Percentiles rank a stretch among this genome's conserved stretches.
Conservation (phyloP, 2,888 invertebrate genomes). For the Thera britannica region DNA sequence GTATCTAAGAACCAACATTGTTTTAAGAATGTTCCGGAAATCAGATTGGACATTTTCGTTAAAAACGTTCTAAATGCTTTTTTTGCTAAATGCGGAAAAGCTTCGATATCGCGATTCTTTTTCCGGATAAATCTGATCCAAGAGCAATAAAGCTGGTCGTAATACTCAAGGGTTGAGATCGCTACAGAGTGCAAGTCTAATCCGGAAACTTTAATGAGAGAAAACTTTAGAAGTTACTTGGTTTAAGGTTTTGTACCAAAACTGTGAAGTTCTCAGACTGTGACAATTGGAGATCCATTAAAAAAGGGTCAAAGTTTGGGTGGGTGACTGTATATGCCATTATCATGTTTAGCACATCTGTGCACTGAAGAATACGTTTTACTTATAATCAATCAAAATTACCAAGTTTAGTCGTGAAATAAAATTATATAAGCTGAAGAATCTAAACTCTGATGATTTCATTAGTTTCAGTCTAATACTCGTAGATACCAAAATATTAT, state of each 20-base stretch:
- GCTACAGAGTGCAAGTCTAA: conserved; percentile 17
- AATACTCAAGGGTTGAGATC: conserved; percentile 12
- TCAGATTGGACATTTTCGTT: neutral
- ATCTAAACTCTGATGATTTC: too few relatives aligned
- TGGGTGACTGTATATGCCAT: too few relatives aligned
- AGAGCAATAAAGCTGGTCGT: conserved; percentile 6
- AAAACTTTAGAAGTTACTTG: neutral
- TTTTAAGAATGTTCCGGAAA: neutral
- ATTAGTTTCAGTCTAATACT: neutral
- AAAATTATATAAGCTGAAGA: too few relatives aligned
- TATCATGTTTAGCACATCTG: too few relatives aligned
- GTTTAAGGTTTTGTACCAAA: too few relatives aligned
- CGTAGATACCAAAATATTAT: neutral
- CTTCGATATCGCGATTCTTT: neutral
- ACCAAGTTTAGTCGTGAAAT: neutral
- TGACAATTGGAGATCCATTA: too few relatives aligned
- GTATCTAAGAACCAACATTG: too few relatives aligned
- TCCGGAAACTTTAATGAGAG: conserved; percentile 12
- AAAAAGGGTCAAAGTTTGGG: too few relatives aligned
- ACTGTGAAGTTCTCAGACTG: too few relatives aligned
- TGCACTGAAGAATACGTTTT: too few relatives aligned
- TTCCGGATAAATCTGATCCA: neutral
- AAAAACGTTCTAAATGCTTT: neutral
- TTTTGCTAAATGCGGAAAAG: neutral
- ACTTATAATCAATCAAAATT: too few relatives aligned